Evolutionary conservation across 2,888 invertebrate genomes (phyloP), one percentile per base, ranked within the genome.

Genomic region (Pyrrhia umbra): DNA sequence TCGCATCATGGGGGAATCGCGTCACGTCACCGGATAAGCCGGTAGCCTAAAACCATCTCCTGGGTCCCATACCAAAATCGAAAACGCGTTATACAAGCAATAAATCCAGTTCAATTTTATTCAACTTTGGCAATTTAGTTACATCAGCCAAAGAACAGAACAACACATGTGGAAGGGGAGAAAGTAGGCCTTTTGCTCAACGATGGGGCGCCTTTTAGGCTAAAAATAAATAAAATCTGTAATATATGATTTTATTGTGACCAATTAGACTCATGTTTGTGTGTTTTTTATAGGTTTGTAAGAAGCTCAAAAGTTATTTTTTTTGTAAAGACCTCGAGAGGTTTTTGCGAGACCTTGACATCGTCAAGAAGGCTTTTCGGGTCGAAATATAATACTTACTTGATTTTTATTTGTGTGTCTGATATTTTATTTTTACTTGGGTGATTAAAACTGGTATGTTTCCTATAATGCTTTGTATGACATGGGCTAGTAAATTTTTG

Each of bases 301-400:
- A 25, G 8, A 40, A 50, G 49, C 52, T 37, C 40, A 59, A 27
- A 59, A 52, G 42, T n/a, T n/a, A 34, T n/a, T 5, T 45, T 65
- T 66, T 70, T 72, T 55, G 5, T 51, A 13, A 34, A 59, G 73
- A 71, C 67, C 73, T 72, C 73, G 61, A 23, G 9, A 59, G n/a
- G 16, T 56, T 30, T 60, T 60, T 52, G 30, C 34, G 47, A 13
- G 13, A 25, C 71, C 71, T 71, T 71, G 71, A 71, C 73, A 61
- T 16, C 61, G n/a, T 55, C 42, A 50, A 46, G 45, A 62, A 61
- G 73, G 57, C n/a, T 61, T 46, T 50, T 55, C 25, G 23, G 50
- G 42, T 58, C 40, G 50, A 37, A 45, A 6, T 52, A 54, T 60
- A 61, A 66, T 46, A 20, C 6, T 13, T 49, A 72, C 56, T 57